Evolutionary conservation across 92 coral and sea anemone genomes (phyloP), one percentile per base, ranked within the genome.

Genomic region (Paragorgia papillata): DNA sequence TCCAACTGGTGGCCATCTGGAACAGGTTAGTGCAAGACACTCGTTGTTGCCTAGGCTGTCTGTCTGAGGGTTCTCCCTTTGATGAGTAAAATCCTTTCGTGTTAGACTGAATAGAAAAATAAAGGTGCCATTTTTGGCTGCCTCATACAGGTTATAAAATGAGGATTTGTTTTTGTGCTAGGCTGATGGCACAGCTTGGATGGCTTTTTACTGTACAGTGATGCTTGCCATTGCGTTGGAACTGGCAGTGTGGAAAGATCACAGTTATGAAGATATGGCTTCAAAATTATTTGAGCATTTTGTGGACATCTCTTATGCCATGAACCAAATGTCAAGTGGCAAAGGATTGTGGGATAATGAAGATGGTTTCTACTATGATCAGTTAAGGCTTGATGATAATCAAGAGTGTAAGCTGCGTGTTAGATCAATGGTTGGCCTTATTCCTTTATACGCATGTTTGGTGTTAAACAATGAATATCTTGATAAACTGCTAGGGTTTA

Each of bases 101-200:
- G n/a, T n/a, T n/a, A n/a, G n/a, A n/a, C n/a, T n/a, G n/a, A n/a
- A n/a, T n/a, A n/a, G n/a, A n/a, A n/a, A n/a, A n/a, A n/a, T n/a
- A n/a, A n/a, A n/a, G n/a, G n/a, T n/a, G n/a, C n/a, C n/a, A n/a
- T n/a, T n/a, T n/a, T n/a, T n/a, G n/a, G n/a, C n/a, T n/a, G n/a
- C n/a, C n/a, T n/a, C n/a, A n/a, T n/a, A n/a, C n/a, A n/a, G n/a
- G n/a, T n/a, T n/a, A n/a, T n/a, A n/a, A n/a, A n/a, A n/a, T n/a
- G n/a, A n/a, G n/a, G n/a, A n/a, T n/a, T n/a, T n/a, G n/a, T n/a
- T n/a, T n/a, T n/a, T n/a, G n/a, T n/a, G n/a, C n/a, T n/a, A 94
- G 98, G 98, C 98, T 19, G 98, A 94, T 32, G 98, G 98, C 44
- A 94, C 98, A 5, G 98, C 98, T 2, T 94, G 98, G 98, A 94